These are phyloP conservation scores for Noturus placidus DNA, from an alignment of 2,113 vertebrate genomes.

Conservation along the genomic window DNA sequence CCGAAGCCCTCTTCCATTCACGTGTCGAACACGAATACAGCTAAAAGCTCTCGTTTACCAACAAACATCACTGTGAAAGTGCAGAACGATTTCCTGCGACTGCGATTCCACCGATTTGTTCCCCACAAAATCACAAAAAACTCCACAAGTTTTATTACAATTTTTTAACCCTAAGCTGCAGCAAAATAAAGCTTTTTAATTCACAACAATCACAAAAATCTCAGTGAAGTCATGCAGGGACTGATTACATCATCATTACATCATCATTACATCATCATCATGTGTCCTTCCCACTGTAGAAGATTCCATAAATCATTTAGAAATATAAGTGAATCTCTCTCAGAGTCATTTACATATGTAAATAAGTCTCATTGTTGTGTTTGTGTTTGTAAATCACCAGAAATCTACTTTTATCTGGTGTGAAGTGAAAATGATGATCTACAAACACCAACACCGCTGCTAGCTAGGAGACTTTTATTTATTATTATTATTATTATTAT, in stretches of 20 bases:
- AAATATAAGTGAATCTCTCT: not conserved
- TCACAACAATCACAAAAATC: too few species aligned
- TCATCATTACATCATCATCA: not conserved
- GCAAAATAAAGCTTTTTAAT: too few species aligned
- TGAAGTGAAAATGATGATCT: not conserved
- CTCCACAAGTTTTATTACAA: too few species aligned
- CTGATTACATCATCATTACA: not conserved
- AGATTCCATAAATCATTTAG: not conserved
- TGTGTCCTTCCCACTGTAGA: not conserved
- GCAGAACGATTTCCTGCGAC: too few species aligned
- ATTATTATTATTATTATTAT: not conserved
- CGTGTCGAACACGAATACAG: too few species aligned
- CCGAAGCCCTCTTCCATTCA: too few species aligned
- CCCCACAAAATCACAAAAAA: too few species aligned
- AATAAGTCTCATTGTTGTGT: not conserved
- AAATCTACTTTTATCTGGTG: not conserved
- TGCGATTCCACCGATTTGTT: too few species aligned
- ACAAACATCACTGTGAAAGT: too few species aligned
- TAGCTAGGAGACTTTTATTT: not conserved
- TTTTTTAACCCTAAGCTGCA: too few species aligned
- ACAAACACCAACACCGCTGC: not conserved
- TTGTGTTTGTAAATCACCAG: not conserved
- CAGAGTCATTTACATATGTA: not conserved
- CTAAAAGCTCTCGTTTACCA: too few species aligned
- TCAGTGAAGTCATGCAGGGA: too few species aligned